phyloP scores from a whole-genome alignment of 2,113 vertebrate genomes.

The Dicerorhinus sumatrensis region DNA sequence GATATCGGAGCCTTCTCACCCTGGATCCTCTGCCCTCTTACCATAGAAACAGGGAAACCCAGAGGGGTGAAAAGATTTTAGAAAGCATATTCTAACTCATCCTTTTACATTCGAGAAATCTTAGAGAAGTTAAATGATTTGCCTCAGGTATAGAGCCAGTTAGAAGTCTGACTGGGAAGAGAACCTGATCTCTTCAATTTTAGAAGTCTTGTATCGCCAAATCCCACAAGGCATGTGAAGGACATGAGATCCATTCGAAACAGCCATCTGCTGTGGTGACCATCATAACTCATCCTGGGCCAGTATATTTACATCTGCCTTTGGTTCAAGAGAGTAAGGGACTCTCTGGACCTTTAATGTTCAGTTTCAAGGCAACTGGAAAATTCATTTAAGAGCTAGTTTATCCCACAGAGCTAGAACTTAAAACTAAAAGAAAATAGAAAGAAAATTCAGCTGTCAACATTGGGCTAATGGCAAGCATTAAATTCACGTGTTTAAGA shows the following conservation, averaged over 20 bases:
- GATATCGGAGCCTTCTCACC: background rate
- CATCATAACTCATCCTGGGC: background rate
- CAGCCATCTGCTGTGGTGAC: background rate
- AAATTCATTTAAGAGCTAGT: slow-evolving; percentile 15
- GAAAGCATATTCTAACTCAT: background rate
- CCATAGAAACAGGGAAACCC: background rate
- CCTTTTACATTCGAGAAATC: background rate
- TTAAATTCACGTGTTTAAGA: background rate
- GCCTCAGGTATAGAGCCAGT: background rate
- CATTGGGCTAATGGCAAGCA: background rate
- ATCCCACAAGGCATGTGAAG: background rate
- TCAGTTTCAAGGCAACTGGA: background rate
- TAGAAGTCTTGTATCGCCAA: background rate
- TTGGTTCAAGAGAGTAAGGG: background rate
- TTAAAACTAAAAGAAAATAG: slow-evolving; percentile 17
- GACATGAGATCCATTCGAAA: background rate
- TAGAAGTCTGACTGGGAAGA: background rate
- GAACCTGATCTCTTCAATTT: background rate
- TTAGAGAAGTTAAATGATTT: background rate
- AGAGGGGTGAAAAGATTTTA: background rate
- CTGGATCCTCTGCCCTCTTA: background rate
- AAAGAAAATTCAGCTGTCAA: background rate
- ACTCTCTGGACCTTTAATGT: background rate
- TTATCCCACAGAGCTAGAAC: background rate
- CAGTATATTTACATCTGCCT: background rate